These are phyloP conservation scores for Nycticebus coucang DNA, from an alignment of 2,113 vertebrate genomes.

Conservation along the genomic window DNA sequence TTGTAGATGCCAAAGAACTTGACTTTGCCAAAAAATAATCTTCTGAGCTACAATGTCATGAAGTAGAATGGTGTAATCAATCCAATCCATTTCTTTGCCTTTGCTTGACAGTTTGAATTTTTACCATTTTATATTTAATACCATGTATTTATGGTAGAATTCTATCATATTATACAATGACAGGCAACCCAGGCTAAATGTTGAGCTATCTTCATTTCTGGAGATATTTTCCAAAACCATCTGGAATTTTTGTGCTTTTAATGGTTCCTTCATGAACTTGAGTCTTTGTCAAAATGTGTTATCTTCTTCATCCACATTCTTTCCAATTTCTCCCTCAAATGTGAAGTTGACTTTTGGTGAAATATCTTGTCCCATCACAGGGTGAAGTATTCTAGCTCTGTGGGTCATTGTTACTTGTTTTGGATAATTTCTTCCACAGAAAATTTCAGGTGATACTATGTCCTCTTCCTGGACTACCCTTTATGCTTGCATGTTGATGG, in stretches of 20 bases:
- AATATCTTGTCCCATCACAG: conserved; percentile 56
- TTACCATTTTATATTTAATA: conserved; percentile 90
- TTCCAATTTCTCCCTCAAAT: conserved; percentile 84
- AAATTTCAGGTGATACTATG: not conserved
- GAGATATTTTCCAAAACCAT: conserved; percentile 88
- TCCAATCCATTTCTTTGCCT: conserved; percentile 69
- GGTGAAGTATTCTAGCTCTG: conserved; percentile 90
- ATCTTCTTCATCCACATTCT: conserved; percentile 85
- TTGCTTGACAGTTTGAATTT: conserved; percentile 90
- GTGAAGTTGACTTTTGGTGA: conserved; percentile 87
- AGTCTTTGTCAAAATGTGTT: conserved; percentile 87
- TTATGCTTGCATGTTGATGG: not conserved
- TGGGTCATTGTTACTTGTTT: conserved; percentile 78
- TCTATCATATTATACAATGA: conserved; percentile 90
- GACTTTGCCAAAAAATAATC: conserved; percentile 91
- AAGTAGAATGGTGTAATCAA: not conserved
- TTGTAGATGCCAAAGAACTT: conserved; percentile 91
- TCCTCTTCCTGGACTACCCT: not conserved
- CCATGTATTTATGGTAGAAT: conserved; percentile 91
- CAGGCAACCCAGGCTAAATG: conserved; percentile 87
- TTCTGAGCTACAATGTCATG: conserved; percentile 83
- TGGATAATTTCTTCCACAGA: not conserved
- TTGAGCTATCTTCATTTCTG: conserved; percentile 89
- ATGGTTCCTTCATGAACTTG: conserved; percentile 80
- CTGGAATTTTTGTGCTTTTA: conserved; percentile 91